Evolutionary conservation across 2,888 invertebrate genomes (phyloP), one percentile per base, ranked within the genome.

Genomic region (Steinernema scapterisci): DNA sequence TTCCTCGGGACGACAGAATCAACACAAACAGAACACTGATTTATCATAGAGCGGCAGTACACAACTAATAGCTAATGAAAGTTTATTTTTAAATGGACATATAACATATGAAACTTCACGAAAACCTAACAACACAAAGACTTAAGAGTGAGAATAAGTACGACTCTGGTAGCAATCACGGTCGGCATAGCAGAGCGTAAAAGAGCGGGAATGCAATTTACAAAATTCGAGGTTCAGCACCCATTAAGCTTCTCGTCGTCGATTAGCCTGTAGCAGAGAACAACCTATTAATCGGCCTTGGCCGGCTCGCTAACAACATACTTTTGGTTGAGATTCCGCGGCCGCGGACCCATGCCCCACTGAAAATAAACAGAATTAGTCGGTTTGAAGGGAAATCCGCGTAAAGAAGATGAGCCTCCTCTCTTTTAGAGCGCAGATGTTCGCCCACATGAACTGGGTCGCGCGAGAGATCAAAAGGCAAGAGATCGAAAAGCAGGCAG

Each of bases 281-380:
- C 54, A 63, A 63, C 31, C 63, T 63, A 63, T 63, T 63, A 63
- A 63, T 63, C 63, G 63, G 63, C 63, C 63, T 63, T 63, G 31
- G 19, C 31, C 63, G 63, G 27, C 38, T 63, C 63, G 63, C 31
- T 63, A 63, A 63, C 38, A 38, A 38, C 63, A 63, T 63, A 63
- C 63, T 63, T 63, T 63, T 63, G 63, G 31, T 63, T 63, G 63
- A 63, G 13, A 63, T 63, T 63, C 63, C 63, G 63, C 25, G 80
- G 82, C 45, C 79, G 78, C 51, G 84, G 84, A 70, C 84, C 84
- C 79, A 84, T 80, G 76, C 84, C 84, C 78, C 81, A 84, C 83
- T 84, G 81, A 81, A 84, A 82, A 77, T 52, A 71, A 11, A 63
- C 43, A 46, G 19, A 19, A 19, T 44, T n/a, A 46, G 27, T 45